Evolutionary conservation across 2,888 invertebrate species (phyloP), one percentile per base, ranked within the genome.

Genomic region (Gibbula magus): DNA sequence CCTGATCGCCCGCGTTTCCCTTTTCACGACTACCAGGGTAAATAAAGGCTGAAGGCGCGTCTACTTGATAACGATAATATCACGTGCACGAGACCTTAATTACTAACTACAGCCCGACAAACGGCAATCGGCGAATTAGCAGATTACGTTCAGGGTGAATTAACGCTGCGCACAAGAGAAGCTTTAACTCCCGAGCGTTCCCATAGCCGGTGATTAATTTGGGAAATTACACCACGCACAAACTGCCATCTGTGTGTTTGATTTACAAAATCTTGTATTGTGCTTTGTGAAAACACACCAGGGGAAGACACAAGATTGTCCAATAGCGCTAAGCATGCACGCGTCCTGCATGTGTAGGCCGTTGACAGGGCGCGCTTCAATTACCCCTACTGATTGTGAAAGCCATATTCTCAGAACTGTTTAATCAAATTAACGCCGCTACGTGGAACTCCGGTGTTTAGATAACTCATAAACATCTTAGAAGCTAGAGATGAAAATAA

Each of bases 201-300:
- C 22, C 35, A 51, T 53, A 51, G 75, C 52, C 22, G 22, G 75
- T 77, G 77, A 77, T 77, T 77, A 77, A 77, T 77, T 77, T 77
- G 77, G 56, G 39, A 77, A 66, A 77, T 61, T 61, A 77, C 77
- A 51, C 39, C 35, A 66, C 22, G 77, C 39, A 39, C 20, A 54
- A 39, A 32, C 35, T 61, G 61, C 77, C 77, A 77, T 77, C 77
- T 77, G 77, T 39, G 66, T 77, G 77, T 77, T 56, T 77, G 77
- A 77, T 77, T 77, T 35, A 77, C 39, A 77, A 54, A 77, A 77
- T 75, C 75, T 75, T 75, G 75, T 75, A 75, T 75, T 75, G 75
- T 75, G 75, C 75, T 53, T 51, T 53, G 75, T 29, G 75, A 52
- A 75, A 52, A 75, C 75, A 75, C 70, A 70, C 70, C 20, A 13